Percentiles rank a stretch among this genome's conserved stretches.
Conservation (phyloP, 2,888 invertebrate species). For the Melinaea menophilus region DNA sequence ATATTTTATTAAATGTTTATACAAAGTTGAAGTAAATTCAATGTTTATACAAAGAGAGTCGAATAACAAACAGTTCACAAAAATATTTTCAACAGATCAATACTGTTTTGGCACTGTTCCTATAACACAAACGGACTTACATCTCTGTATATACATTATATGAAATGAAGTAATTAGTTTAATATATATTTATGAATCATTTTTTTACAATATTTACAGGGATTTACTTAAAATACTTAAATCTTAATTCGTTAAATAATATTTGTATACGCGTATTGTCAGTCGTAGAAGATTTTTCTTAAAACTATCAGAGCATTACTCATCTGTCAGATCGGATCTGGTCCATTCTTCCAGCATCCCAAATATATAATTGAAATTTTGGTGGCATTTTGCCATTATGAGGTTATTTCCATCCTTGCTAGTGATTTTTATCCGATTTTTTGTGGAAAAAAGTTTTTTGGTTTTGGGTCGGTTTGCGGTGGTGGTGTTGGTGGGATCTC, state of each 20-base stretch:
- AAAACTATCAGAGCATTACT: too few species aligned
- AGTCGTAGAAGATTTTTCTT: too few species aligned
- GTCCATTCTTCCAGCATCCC: too few species aligned
- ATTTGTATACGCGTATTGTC: too few species aligned
- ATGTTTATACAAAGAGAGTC: not conserved
- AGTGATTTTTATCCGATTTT: constrained; percentile 55
- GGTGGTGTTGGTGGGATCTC: constrained; percentile 70
- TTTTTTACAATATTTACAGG: too few species aligned
- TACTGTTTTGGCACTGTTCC: constrained; percentile 18
- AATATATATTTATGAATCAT: too few species aligned
- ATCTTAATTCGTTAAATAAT: too few species aligned
- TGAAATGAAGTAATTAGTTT: not conserved
- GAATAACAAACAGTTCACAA: too few species aligned
- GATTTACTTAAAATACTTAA: too few species aligned
- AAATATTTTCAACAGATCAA: not conserved
- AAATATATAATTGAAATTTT: constrained; percentile 31
- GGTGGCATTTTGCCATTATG: constrained; percentile 67
- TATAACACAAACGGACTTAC: not conserved
- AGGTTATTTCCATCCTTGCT: constrained; percentile 32
- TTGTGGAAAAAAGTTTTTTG: constrained; percentile 62
- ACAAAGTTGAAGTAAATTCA: not conserved
- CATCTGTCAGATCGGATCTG: too few species aligned
- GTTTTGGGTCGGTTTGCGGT: constrained; percentile 56
- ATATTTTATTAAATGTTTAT: too few species aligned
- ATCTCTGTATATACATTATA: not conserved